These are phyloP conservation scores for Calephelis perditalis DNA, from an alignment of 2,888 invertebrate species.

Conservation along the genomic window DNA sequence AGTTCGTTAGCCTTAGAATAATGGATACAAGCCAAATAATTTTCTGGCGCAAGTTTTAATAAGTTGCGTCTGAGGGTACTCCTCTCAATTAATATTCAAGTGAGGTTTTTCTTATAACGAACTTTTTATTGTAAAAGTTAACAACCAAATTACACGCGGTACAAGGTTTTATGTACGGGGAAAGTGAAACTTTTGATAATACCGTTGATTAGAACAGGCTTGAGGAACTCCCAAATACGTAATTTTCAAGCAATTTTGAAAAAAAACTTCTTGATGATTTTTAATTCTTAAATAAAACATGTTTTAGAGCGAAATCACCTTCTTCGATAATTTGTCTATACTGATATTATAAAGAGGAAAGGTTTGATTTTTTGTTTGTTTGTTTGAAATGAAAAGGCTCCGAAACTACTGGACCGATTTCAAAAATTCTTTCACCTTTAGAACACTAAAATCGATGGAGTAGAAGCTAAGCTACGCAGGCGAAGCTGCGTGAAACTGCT, in stretches of 20 bases:
- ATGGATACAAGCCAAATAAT: constrained; percentile 12
- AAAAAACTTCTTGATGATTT: too few relatives aligned
- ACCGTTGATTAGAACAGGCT: not conserved
- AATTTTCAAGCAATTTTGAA: not conserved
- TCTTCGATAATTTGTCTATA: too few relatives aligned
- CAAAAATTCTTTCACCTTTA: too few relatives aligned
- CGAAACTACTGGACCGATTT: too few relatives aligned
- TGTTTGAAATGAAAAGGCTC: too few relatives aligned
- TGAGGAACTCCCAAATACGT: not conserved
- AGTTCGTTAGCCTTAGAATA: constrained; percentile 6
- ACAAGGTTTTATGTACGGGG: not conserved
- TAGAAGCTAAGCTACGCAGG: too few relatives aligned
- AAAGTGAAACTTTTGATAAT: constrained; percentile 7
- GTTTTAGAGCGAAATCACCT: too few relatives aligned
- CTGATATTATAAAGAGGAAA: too few relatives aligned
- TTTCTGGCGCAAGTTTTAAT: constrained; percentile 9
- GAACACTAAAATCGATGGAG: too few relatives aligned
- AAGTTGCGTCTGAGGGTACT: constrained; percentile 4
- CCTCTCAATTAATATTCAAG: constrained; percentile 10
- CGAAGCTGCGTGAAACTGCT: too few relatives aligned
- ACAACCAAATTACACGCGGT: constrained; percentile 5
- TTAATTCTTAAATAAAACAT: too few relatives aligned
- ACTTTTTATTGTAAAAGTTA: constrained; percentile 10
- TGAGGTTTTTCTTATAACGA: constrained; percentile 7
- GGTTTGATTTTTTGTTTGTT: too few relatives aligned